Evolutionary conservation across 2,888 invertebrate species (phyloP).

Genomic region (Callimorpha dominula): DNA sequence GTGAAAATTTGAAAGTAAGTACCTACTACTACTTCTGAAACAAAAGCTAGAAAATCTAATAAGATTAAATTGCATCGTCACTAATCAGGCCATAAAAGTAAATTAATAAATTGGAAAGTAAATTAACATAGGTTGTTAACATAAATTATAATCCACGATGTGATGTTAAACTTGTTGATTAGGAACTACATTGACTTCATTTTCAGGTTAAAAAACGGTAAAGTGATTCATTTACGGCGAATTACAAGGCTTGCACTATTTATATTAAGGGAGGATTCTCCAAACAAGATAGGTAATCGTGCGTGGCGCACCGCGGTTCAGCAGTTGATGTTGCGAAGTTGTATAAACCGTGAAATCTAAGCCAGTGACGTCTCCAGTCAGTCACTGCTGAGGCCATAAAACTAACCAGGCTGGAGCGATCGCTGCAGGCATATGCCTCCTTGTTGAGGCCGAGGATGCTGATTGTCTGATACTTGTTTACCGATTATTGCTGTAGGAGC

Average conservation of each 20-base stretch:
- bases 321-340: too few species aligned
- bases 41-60: not conserved
- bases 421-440: too few species aligned
- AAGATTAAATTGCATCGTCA: not conserved
- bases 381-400: too few species aligned
- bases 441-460: too few species aligned
- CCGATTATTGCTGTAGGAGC: too few species aligned
- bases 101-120: constrained; percentile 19
- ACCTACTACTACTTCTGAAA: not conserved
- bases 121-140: constrained; percentile 17
- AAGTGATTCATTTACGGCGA: constrained; percentile 14
- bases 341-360: too few species aligned
- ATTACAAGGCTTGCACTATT: not conserved
- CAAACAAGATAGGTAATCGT: not conserved
- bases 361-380: too few species aligned
- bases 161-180: constrained; percentile 12
- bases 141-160: constrained; percentile 20
- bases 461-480: too few species aligned
- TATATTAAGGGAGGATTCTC: not conserved
- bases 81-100: constrained; percentile 6
- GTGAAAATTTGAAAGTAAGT: not conserved
- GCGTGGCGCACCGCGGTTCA: too few species aligned
- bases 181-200: constrained; percentile 10
- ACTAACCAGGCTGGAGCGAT: too few species aligned
- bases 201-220: constrained; percentile 4